These are phyloP conservation scores for Pheosia gnoma DNA, from an alignment of 2,888 invertebrate genomes.

Conservation along the genomic window DNA sequence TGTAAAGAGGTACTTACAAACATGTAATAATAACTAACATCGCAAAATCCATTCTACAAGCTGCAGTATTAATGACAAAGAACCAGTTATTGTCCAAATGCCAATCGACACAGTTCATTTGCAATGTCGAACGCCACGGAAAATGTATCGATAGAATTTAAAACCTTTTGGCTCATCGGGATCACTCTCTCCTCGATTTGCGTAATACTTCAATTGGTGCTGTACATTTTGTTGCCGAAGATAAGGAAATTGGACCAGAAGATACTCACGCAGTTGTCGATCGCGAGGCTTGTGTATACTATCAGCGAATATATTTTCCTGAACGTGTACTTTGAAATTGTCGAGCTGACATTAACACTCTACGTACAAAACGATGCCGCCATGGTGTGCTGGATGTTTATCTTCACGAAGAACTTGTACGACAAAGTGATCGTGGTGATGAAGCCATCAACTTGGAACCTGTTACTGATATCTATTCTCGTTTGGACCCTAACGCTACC, in stretches of 20 bases:
- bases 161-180: slow-evolving; percentile 49
- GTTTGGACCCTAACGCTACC: slow-evolving; percentile 55
- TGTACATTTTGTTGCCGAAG: slow-evolving; percentile 46
- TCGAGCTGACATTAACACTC: slow-evolving; percentile 32
- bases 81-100: neutral
- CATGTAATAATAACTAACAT: too few species aligned
- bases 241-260: slow-evolving; percentile 62
- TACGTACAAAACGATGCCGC: slow-evolving; percentile 60
- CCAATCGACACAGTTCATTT: neutral
- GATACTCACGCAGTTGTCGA: slow-evolving; percentile 56
- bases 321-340: neutral
- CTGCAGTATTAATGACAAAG: slow-evolving; percentile 21
- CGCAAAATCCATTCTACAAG: too few species aligned
- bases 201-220: slow-evolving; percentile 44
- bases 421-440: slow-evolving; percentile 64
- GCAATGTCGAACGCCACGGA: neutral
- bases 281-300: slow-evolving; percentile 55
- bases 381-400: slow-evolving; percentile 61
- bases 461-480: slow-evolving; percentile 37
- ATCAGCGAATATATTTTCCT: slow-evolving; percentile 46
- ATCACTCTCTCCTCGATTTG: slow-evolving; percentile 48
- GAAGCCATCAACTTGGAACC: slow-evolving; percentile 36
- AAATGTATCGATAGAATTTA: neutral
- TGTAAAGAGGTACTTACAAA: too few species aligned
- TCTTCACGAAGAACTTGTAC: slow-evolving; percentile 66